Base-by-base conservation (phyloP, 2,888 invertebrate genomes). In the Busseola fusca region DNA sequence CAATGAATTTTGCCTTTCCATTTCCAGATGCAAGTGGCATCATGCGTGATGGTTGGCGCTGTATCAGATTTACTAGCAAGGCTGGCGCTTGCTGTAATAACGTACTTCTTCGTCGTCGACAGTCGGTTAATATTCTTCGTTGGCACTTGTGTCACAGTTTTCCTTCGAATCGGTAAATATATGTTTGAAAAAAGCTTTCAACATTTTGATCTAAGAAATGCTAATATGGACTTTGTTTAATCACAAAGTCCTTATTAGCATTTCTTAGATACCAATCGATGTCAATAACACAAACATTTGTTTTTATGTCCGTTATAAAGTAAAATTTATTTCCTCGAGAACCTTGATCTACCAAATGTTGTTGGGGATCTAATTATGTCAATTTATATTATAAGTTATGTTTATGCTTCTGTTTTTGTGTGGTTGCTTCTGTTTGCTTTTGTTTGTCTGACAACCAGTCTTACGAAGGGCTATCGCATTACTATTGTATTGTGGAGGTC, bases 31-130 rank as follows among this genome's bases (percentile, higher is more conserved):
- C 96, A 97, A 84, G 96, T 97, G 0, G 97, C 98, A 0, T 93
- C 96, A 3, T 96, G 97, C 70, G 96, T 98, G 65, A 97, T 97
- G 80, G 96, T 97, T 4, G 97, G 97, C 0, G 97, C 97, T 0
- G 92, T 96, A 21, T 96, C 97, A 0, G 98, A 98, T 91, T 93
- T 98, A 27, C 76, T 95, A 0, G 97, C 97, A 0, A 96, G 97
- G 76, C 95, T 97, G 64, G 87, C 96, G 21, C 91, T 97, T 4
- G 97, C 97, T 0, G 77, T 96, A 7, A 95, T 97, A 68, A 97
- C 97, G 0, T 95, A 96, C 34, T 96, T 97, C 81, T 94, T 96
- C 37, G 91, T 92, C 16, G 95, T 97, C 10, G 97, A 97, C 72
- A 97, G 97, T 50, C 96, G 97, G 57, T 95, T 96, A 63, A 91